Conservation (phyloP, 2,888 invertebrate genomes). For the Acrobasis suavella region DNA sequence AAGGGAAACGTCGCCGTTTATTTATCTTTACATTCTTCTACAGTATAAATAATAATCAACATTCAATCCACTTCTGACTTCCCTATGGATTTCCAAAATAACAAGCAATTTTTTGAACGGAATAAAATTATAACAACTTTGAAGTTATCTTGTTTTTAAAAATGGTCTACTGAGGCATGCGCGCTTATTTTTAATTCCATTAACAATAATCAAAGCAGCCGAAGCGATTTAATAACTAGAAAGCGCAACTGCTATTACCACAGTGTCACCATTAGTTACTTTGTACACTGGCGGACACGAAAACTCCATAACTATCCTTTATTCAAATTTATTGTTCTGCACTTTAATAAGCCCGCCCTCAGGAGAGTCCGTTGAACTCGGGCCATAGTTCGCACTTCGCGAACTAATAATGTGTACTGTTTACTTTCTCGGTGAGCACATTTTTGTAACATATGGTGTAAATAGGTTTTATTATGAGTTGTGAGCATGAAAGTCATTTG, state of each 20-base stretch:
- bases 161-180: too few species aligned
- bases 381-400: constrained; percentile 46
- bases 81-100: too few species aligned
- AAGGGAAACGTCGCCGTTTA: too few species aligned
- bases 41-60: too few species aligned
- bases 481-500: too few species aligned
- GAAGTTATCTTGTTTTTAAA: too few species aligned
- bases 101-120: too few species aligned
- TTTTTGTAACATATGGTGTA: constrained; percentile 29
- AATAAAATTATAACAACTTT: too few species aligned
- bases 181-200: constrained; percentile 9
- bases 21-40: too few species aligned
- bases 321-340: constrained; percentile 76
- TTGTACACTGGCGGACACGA: constrained; percentile 60
- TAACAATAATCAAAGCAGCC: constrained; percentile 3
- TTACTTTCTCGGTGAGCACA: constrained; percentile 31
- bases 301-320: constrained; percentile 76
- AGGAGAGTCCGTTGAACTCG: constrained; percentile 54
- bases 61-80: too few species aligned
- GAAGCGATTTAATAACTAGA: constrained; percentile 16
- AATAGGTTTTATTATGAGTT: not conserved
- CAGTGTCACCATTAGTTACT: constrained; percentile 30
- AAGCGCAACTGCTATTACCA: constrained; percentile 14
- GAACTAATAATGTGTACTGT: constrained; percentile 32
- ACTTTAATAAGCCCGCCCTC: constrained; percentile 64